Evolutionary conservation across 1,140 invertebrate species (phyloP), one percentile per base, ranked within the genome.

Genomic region (Amyelois transitella): DNA sequence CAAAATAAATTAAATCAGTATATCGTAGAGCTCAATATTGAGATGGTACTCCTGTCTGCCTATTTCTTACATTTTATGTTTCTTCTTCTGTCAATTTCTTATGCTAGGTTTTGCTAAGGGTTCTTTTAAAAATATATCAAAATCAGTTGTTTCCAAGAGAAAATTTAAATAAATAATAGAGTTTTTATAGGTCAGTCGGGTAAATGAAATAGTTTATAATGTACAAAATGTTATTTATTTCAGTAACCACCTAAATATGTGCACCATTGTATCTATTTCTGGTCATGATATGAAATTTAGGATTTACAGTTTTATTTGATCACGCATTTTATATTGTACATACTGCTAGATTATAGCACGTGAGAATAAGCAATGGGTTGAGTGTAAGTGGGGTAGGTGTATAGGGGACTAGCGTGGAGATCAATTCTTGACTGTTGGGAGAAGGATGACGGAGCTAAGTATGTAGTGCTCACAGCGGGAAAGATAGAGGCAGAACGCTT

Each of bases 391-490:
- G 71, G 76, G 32, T 65, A 62, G 1, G 72, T 55, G 25, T 67
- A 61, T 6, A 64, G 62, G 18, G 66, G 68, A 44, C 63, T 44
- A n/a, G 66, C 54, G 6, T 68, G 58, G 21, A 72, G 52, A 19
- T 82, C 79, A 18, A 82, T 49, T 60, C 77, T 69, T 6, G 77
- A 77, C 24, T 76, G 74, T 6, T 72, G 67, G 5, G 75, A 77
- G 45, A 69, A 66, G 0, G 77, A 49, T n/a, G 67, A 55, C 7
- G 79, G 76, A n/a, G 77, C 70, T 4, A 73, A 4, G 51, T 51
- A 66, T n/a, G n/a, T n/a, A 14, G 69, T 18, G 43, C 57, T 58
- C 18, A 66, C 47, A 1, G 32, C 32, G 32, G 32, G 32, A 38
- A 38, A 38, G 21, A 69, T 56, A 60, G 72, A 65, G 58, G 77